These are phyloP conservation scores for Heliconius melpomene DNA, from an alignment of 1,140 invertebrate species.

Conservation along the genomic window DNA sequence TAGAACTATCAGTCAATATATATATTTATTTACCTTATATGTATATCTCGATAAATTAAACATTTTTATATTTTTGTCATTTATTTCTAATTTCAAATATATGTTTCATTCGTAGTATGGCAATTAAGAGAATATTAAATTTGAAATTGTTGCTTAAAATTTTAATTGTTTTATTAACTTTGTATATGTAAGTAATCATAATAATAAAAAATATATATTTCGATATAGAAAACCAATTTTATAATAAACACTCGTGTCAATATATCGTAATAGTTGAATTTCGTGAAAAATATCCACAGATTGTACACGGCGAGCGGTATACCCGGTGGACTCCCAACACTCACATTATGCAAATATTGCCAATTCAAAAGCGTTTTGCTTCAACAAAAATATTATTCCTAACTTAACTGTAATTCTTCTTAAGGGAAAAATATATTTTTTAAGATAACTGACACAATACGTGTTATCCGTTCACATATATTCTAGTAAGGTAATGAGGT, in stretches of 20 bases:
- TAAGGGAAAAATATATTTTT: neutral
- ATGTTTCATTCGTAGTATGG: too few relatives aligned
- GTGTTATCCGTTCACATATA: neutral
- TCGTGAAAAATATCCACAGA: conserved; percentile 1
- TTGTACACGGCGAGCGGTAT: neutral
- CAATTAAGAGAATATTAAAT: too few relatives aligned
- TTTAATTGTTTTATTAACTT: too few relatives aligned
- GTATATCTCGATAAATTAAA: neutral
- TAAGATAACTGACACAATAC: neutral
- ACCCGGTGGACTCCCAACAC: conserved; percentile 6
- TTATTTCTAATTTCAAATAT: too few relatives aligned
- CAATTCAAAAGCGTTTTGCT: conserved; percentile 11
- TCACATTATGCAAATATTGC: conserved; percentile 15
- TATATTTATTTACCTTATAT: neutral
- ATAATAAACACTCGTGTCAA: neutral
- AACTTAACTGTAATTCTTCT: conserved; percentile 9
- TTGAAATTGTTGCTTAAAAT: too few relatives aligned
- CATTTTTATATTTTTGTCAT: neutral
- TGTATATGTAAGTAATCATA: too few relatives aligned
- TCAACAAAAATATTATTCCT: conserved; percentile 9
- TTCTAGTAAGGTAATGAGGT: conserved; percentile 4
- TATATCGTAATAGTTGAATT: neutral
- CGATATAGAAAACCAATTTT: neutral
- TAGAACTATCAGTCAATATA: conserved; percentile 19
- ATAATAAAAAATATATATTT: neutral